Base-by-base conservation (phyloP, 2,888 invertebrate genomes). In the Ellobium chinense region DNA sequence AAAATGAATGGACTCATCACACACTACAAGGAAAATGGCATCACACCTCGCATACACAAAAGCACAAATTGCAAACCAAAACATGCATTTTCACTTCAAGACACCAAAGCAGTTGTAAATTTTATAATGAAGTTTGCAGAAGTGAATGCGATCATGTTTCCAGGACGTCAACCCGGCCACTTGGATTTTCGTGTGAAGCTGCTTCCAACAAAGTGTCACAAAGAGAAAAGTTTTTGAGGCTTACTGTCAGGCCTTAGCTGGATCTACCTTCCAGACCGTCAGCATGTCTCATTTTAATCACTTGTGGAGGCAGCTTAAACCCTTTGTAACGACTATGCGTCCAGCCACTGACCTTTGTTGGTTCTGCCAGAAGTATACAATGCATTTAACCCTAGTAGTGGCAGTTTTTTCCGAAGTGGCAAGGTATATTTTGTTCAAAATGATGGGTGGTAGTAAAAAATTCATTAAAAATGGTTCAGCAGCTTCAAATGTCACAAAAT, bases 141-240 rank as follows among this genome's bases (percentile, higher is more conserved):
- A 39, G 77, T 60, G n/a, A 63, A 84, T 80, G 84, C 80, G n/a
- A 31, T 84, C 21, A 5, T 65, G 46, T 54, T 84, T 9, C 84
- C 84, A 18, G 84, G 84, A 36, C 69, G 46, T 69, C 69, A 69
- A 24, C 69, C 69, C 37, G 69, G 69, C 37, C 69, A 69, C 69
- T 69, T 27, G 69, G 34, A 39, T 12, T 18, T 34, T 29, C 27
- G 34, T 34, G n/a, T 39, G 31, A 69, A 69, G 39, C 69, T 69
- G 69, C 69, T 69, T 36, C 39, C 39, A 37, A 39, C 46, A 69
- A 69, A 69, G 5, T 14, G 29, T 46, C 46, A 46, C 46, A 18
- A 46, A 46, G 46, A 69, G 24, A 29, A 36, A 69, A 12, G 69
- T 69, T 9, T 69, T 31, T 39, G 39, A 39, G 27, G 69, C 21